Evolutionary conservation across 2,797 vertebrate genomes (phyloP).

Genomic region (Spea hammondii): DNA sequence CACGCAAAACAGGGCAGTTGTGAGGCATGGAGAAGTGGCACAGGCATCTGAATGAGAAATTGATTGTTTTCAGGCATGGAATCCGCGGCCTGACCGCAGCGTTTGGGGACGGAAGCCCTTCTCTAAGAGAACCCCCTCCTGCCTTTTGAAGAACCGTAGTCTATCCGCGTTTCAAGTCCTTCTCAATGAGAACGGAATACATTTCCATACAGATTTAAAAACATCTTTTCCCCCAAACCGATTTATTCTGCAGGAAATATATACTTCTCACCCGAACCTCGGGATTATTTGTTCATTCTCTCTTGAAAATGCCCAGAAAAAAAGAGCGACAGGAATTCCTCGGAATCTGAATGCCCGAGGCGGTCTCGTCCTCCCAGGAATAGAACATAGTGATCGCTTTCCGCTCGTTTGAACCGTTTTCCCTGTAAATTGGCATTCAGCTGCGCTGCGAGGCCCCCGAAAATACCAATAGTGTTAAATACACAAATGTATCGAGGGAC

Average conservation of each 20-base stretch:
- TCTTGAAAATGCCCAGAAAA: neutral
- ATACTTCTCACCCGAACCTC: neutral
- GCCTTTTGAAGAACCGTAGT: too few species aligned
- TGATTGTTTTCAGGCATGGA: too few species aligned
- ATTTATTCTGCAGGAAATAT: neutral
- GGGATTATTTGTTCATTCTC: neutral
- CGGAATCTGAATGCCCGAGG: constrained; percentile 1
- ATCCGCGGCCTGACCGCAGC: too few species aligned
- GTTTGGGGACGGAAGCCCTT: too few species aligned
- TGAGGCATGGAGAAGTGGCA: too few species aligned
- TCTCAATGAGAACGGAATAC: too few species aligned
- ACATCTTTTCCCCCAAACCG: neutral
- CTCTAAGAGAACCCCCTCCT: too few species aligned
- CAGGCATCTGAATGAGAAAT: too few species aligned
- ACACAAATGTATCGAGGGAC: constrained; percentile 20
- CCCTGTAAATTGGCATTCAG: neutral
- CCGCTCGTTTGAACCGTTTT: constrained; percentile 14
- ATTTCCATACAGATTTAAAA: neutral
- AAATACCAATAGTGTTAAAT: constrained; percentile 22
- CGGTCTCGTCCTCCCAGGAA: neutral
- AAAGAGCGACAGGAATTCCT: constrained; percentile 6
- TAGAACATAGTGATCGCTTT: neutral
- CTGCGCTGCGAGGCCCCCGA: neutral
- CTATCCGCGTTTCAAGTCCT: too few species aligned
- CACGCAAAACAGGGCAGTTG: too few species aligned